Evolutionary conservation across 37 sponge, comb jelly and placozoan species (phyloP).

Genomic region (Spongia lamella): DNA sequence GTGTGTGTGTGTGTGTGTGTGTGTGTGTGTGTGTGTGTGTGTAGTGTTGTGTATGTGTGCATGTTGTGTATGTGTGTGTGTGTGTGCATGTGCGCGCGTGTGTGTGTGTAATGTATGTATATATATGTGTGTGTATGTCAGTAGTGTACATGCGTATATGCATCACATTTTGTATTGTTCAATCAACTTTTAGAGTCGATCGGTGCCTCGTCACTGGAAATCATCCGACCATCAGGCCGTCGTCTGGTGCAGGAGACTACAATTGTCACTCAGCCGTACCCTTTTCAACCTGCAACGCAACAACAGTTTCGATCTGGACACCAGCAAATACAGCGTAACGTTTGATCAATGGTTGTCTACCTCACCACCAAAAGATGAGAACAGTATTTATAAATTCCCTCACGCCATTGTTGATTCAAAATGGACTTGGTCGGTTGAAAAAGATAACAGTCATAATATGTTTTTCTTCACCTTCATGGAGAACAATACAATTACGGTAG

Average conservation of each 20-base stretch:
- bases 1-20: not conserved
- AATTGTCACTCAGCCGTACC: conserved; percentile 39
- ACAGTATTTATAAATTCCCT: too few species aligned
- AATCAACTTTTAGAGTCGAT: not conserved
- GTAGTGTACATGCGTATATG: not conserved
- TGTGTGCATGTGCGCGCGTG: too few species aligned
- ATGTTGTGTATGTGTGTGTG: not conserved
- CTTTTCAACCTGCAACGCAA: conserved; percentile 42
- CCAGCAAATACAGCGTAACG: too few species aligned
- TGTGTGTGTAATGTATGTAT: not conserved
- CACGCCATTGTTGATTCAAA: too few species aligned
- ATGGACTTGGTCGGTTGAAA: too few species aligned
- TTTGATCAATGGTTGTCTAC: too few species aligned
- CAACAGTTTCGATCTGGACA: not conserved
- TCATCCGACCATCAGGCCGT: conserved; percentile 66
- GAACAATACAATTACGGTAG: too few species aligned
- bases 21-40: conserved; percentile 5
- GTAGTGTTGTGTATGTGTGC: not conserved
- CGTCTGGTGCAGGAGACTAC: conserved; percentile 68
- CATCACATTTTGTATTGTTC: not conserved
- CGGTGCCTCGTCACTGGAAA: conserved; percentile 65
- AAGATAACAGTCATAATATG: too few species aligned
- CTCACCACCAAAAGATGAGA: too few species aligned
- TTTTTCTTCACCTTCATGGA: too few species aligned
- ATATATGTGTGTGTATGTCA: not conserved